Conservation (phyloP, 2,888 invertebrate genomes). For the Synanthedon tipuliformis region DNA sequence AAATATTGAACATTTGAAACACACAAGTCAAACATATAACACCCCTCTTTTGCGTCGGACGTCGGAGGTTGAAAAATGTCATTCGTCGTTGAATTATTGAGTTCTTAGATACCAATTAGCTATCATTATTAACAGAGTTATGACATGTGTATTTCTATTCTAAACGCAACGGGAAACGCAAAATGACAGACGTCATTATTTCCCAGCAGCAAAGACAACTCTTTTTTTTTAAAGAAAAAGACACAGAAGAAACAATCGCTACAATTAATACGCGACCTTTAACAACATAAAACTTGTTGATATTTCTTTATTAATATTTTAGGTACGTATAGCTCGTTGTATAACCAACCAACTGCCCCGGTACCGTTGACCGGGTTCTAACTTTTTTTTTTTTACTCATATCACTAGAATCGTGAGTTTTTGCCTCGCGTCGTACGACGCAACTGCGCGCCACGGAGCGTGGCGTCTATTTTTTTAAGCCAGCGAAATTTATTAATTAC, state of each 20-base stretch:
- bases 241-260: background rate
- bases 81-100: no score
- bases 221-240: no score
- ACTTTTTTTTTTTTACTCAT: slow-evolving; percentile 1
- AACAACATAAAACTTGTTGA: slow-evolving; percentile 2
- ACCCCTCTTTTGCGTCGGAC: no score
- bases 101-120: no score
- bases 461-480: slow-evolving; percentile 15
- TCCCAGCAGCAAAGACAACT: no score
- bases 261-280: slow-evolving; percentile 10
- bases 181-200: no score
- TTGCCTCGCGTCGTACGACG: slow-evolving; percentile 7
- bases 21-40: no score
- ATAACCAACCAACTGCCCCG: slow-evolving; percentile 10
- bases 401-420: slow-evolving; percentile 18
- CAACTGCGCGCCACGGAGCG: slow-evolving; percentile 16
- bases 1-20: no score
- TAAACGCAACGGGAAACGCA: no score
- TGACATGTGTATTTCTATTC: no score
- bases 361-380: slow-evolving; percentile 13
- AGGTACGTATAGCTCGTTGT: slow-evolving; percentile 12
- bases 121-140: no score
- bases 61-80: no score
- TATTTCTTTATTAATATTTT: slow-evolving; percentile 12
- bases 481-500: slow-evolving; percentile 3